These are phyloP conservation scores for Cephus nigrinus DNA, from an alignment of 2,888 invertebrate species.

Conservation along the genomic window DNA sequence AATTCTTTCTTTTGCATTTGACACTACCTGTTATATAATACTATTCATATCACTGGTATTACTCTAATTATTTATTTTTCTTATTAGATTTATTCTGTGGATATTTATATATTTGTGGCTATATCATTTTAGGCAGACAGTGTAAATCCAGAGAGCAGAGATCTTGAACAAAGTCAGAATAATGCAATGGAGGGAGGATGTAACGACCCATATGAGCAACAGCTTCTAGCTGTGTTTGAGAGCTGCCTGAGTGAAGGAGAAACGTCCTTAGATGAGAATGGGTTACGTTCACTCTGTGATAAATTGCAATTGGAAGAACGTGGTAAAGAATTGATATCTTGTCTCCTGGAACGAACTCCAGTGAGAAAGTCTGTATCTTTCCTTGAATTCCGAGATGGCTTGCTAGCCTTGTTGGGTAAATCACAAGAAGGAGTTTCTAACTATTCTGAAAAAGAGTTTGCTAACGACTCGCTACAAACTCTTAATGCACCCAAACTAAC, in stretches of 20 bases:
- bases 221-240: constrained; percentile 83
- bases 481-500: constrained; percentile 13
- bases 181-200: constrained; percentile 60
- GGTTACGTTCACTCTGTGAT: constrained; percentile 78
- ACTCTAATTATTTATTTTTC: not conserved
- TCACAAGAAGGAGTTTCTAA: constrained; percentile 38
- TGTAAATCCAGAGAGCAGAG: not conserved
- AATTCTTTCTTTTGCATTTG: not conserved
- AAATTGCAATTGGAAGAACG: constrained; percentile 83
- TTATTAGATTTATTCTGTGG: not conserved
- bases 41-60: not conserved
- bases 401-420: constrained; percentile 77
- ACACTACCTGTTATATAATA: not conserved
- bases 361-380: constrained; percentile 72
- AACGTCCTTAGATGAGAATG: constrained; percentile 76
- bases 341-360: constrained; percentile 63
- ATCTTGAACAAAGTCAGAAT: constrained; percentile 31
- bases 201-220: constrained; percentile 82
- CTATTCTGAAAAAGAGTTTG: constrained; percentile 14
- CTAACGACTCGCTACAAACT: constrained; percentile 16
- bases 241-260: constrained; percentile 80
- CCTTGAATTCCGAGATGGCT: constrained; percentile 80
- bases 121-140: not conserved
- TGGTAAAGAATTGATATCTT: constrained; percentile 73
- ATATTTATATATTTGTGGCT: not conserved